Conservation (phyloP, 2,888 invertebrate genomes). For the Stenichneumon culpator region DNA sequence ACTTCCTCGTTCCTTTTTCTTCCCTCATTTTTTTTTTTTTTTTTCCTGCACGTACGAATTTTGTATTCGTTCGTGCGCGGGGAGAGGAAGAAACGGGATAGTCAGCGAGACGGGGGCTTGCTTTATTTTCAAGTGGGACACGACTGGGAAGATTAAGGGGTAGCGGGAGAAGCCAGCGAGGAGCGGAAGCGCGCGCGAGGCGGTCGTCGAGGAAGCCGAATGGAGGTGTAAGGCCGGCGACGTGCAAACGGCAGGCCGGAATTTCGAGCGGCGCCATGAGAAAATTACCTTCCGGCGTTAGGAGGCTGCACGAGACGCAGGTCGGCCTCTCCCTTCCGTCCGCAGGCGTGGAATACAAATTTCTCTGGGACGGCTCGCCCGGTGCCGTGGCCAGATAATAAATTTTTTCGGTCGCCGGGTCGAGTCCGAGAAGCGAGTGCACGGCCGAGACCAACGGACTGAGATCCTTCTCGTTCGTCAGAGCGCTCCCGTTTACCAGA, state of each 20-base stretch:
- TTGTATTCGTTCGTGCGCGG: neutral
- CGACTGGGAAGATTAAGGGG: conserved; percentile 8
- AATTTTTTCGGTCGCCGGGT: conserved; percentile 81
- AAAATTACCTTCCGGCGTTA: conserved; percentile 86
- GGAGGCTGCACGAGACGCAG: conserved; percentile 90
- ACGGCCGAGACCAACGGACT: conserved; percentile 76
- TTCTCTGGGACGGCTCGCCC: conserved; percentile 89
- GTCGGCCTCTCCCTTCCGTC: conserved; percentile 85
- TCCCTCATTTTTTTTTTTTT: neutral
- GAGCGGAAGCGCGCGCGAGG: neutral
- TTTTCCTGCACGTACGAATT: neutral
- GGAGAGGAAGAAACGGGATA: neutral
- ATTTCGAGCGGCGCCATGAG: conserved; percentile 34
- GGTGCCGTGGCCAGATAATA: conserved; percentile 90
- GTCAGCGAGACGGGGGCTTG: conserved; percentile 3
- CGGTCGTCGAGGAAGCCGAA: neutral
- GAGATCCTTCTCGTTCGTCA: conserved; percentile 75
- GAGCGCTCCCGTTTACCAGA: conserved; percentile 37
- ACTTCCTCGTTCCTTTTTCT: neutral
- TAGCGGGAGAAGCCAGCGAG: neutral
- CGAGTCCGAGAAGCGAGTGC: conserved; percentile 72
- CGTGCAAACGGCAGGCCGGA: conserved; percentile 6
- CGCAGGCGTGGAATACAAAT: conserved; percentile 87
- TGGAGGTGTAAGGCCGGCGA: conserved; percentile 2
- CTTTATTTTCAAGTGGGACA: conserved; percentile 28